phyloP scores from a whole-genome alignment of 2,888 invertebrate genomes.

The Erebia epiphron region DNA sequence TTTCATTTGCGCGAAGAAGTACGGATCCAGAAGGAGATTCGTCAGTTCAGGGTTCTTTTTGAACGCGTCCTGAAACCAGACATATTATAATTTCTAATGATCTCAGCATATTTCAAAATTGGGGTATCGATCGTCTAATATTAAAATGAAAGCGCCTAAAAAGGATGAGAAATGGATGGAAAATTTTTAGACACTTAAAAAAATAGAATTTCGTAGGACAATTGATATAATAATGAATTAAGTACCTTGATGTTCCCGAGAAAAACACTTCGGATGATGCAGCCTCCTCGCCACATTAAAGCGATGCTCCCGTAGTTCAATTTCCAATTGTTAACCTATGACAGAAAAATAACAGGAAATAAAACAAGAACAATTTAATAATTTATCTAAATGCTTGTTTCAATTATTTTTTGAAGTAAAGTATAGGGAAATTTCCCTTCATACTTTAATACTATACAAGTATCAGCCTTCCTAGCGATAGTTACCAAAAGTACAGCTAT shows the following conservation, averaged over 20 bases:
- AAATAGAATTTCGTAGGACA: background rate
- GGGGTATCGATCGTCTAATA: no score
- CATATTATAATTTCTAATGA: no score
- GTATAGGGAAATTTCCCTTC: no score
- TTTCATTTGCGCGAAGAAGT: constrained; percentile 93
- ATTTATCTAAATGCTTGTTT: no score
- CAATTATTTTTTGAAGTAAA: no score
- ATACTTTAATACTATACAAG: no score
- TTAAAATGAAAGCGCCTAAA: no score
- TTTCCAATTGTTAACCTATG: constrained; percentile 90
- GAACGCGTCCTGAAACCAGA: constrained; percentile 88
- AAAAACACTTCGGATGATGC: constrained; percentile 94
- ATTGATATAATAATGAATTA: background rate
- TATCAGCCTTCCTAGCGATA: no score
- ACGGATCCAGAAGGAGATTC: constrained; percentile 95
- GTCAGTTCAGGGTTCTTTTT: constrained; percentile 92
- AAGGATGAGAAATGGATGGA: no score
- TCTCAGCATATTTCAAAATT: no score
- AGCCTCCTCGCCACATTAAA: constrained; percentile 99
- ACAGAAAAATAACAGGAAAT: background rate
- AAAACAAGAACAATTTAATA: no score
- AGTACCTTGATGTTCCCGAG: constrained; percentile 78
- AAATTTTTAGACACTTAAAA: background rate
- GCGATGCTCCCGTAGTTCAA: constrained; percentile 99
- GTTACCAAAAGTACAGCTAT: no score